These are phyloP conservation scores for Timandra comae DNA, from an alignment of 2,888 invertebrate genomes.

Conservation along the genomic window DNA sequence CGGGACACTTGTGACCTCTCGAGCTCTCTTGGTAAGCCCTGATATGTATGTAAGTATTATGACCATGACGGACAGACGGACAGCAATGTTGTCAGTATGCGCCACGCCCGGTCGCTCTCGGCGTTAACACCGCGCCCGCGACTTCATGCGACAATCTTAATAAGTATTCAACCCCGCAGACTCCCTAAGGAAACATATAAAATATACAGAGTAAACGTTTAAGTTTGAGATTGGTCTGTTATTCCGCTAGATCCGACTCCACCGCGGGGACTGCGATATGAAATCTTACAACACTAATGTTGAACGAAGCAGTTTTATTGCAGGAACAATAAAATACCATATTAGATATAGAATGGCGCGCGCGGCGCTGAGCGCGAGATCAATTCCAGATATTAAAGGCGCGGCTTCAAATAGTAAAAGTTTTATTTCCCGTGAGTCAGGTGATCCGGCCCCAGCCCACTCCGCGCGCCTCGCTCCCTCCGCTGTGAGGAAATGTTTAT, in stretches of 20 bases:
- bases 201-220: conserved; percentile 27
- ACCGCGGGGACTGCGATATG: conserved; percentile 14
- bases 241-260: conserved; percentile 13
- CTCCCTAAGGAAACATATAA: conserved; percentile 20
- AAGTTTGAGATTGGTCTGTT: conserved; percentile 25
- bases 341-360: conserved; percentile 21
- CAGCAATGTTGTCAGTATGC: no score
- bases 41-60: no score
- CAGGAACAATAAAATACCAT: conserved; percentile 33
- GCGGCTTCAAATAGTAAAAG: conserved; percentile 43
- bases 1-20: no score
- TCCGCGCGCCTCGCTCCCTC: conserved; percentile 9
- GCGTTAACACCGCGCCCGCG: conserved; percentile 3
- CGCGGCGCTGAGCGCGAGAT: conserved; percentile 24
- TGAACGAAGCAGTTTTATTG: conserved; percentile 31
- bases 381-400: conserved; percentile 45
- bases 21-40: no score
- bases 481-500: conserved; percentile 28
- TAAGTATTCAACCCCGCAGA: conserved; percentile 26
- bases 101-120: no score
- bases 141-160: conserved; percentile 21
- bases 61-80: no score
- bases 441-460: conserved; percentile 17
- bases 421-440: conserved; percentile 51
- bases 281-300: conserved; percentile 31